These are phyloP conservation scores for Pteropus alecto DNA, from an alignment of 2,113 vertebrate species.

Conservation along the genomic window DNA sequence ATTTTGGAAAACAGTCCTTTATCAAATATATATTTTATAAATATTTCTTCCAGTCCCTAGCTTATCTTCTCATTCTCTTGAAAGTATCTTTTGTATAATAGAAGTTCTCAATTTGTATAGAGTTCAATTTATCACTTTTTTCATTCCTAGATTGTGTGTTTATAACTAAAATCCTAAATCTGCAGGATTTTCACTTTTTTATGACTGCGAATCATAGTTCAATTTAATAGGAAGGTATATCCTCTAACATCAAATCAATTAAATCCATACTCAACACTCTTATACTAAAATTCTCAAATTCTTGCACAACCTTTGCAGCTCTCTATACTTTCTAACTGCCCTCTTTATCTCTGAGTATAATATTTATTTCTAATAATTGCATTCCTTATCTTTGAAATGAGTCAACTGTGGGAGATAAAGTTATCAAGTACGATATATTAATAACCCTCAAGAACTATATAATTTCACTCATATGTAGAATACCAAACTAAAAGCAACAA, in stretches of 20 bases:
- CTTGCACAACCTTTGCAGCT: background rate
- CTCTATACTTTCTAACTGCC: background rate
- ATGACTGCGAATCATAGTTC: background rate
- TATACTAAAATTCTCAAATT: constrained; percentile 3
- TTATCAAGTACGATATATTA: constrained; percentile 32
- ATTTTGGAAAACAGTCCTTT: background rate
- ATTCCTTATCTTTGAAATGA: constrained; percentile 46
- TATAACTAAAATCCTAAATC: background rate
- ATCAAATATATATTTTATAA: background rate
- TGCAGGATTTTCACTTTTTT: background rate
- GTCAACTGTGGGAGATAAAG: background rate
- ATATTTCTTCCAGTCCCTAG: background rate
- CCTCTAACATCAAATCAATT: background rate
- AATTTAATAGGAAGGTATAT: background rate
- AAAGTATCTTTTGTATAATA: background rate
- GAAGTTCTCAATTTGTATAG: background rate
- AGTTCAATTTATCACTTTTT: background rate
- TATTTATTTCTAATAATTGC: constrained; percentile 53
- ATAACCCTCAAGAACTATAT: background rate
- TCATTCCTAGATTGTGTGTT: background rate
- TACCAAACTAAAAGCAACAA: too few relatives aligned
- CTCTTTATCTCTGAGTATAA: background rate
- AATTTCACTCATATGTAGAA: too few relatives aligned
- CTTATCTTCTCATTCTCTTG: background rate
- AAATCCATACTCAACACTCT: constrained; percentile 27